Conservation (phyloP, 2,888 invertebrate genomes). For the Noctua pronuba region DNA sequence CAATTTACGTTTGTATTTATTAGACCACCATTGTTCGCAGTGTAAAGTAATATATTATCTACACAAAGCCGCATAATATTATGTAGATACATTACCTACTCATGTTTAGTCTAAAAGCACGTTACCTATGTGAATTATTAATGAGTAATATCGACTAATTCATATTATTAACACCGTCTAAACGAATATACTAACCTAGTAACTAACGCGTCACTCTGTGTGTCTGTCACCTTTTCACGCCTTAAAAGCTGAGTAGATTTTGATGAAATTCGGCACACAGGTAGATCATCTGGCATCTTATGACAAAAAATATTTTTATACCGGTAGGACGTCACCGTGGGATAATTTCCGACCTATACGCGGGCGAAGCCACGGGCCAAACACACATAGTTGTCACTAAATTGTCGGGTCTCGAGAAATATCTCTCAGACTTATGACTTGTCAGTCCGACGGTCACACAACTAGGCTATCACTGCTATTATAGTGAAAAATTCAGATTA, state of each 20-base stretch:
- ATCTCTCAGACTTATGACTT: too few species aligned
- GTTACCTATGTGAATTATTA: conserved; percentile 14
- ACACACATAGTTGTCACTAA: too few species aligned
- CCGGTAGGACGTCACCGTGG: neutral
- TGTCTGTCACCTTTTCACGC: neutral
- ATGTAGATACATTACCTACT: neutral
- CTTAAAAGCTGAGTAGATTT: neutral
- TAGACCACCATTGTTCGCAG: neutral
- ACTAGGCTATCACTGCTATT: too few species aligned
- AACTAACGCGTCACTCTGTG: neutral
- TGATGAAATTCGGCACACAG: neutral
- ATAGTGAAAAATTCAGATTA: neutral
- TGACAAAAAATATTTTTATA: neutral
- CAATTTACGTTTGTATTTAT: conserved; percentile 24
- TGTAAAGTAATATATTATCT: conserved; percentile 17
- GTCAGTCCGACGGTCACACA: too few species aligned
- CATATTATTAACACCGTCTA: neutral
- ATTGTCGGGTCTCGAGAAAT: too few species aligned
- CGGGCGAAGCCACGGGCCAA: neutral
- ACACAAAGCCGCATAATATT: neutral
- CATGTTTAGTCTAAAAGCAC: conserved; percentile 11
- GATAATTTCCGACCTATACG: neutral
- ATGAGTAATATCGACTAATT: conserved; percentile 12
- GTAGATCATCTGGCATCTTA: neutral
- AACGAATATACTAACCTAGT: neutral